These are phyloP conservation scores for human (Homo sapiens) DNA, from an alignment of 2,113 vertebrate species.

Conservation along the genomic window DNA sequence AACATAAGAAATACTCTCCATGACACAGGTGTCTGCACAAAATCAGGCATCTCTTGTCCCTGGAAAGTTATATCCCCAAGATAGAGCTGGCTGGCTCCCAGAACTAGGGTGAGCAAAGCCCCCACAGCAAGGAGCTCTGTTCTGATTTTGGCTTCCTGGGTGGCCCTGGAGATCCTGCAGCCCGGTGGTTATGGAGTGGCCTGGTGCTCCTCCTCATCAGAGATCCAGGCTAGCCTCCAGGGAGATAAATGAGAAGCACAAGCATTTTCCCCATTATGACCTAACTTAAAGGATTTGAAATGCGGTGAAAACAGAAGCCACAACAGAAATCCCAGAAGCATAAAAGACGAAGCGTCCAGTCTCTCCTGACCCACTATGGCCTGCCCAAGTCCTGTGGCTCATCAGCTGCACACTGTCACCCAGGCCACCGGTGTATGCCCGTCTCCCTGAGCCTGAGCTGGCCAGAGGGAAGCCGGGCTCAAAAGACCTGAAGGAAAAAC, in stretches of 20 bases:
- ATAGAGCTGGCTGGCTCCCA: background rate
- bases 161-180: background rate
- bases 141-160: background rate
- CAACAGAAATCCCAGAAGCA: background rate
- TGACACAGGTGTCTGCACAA: background rate
- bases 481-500: no score
- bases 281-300: background rate
- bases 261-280: background rate
- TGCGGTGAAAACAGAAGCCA: background rate
- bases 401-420: background rate
- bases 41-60: background rate
- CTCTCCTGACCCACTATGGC: background rate
- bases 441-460: background rate
- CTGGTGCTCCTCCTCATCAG: background rate
- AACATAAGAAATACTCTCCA: background rate
- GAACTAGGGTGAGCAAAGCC: background rate
- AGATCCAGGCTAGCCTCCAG: background rate
- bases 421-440: accelerated
- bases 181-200: background rate
- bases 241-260: background rate
- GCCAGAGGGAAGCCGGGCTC: background rate
- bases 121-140: background rate
- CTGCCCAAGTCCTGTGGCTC: no score
- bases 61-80: background rate
- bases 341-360: background rate